Conservation (phyloP, 2,113 vertebrate genomes). For the Daphoenositta chrysoptera region DNA sequence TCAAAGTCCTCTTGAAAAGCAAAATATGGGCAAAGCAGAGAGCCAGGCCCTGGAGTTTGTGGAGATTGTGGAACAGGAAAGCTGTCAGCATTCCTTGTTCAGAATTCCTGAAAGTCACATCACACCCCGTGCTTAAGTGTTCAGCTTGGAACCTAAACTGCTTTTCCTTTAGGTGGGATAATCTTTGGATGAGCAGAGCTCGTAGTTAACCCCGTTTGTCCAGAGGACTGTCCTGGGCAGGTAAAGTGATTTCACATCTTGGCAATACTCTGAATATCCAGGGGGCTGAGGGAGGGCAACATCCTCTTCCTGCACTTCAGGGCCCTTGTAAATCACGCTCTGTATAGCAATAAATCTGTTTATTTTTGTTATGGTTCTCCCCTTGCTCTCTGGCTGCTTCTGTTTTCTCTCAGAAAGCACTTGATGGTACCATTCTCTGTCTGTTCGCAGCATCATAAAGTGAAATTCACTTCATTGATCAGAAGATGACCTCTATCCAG, state of each 20-base stretch:
- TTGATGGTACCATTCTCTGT: not conserved
- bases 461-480: conserved; percentile 28
- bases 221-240: not conserved
- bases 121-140: not conserved
- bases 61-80: not conserved
- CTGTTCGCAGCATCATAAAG: conserved; percentile 11
- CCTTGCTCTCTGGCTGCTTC: not conserved
- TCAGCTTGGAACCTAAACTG: not conserved
- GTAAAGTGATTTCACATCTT: not conserved
- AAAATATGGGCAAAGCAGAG: not conserved
- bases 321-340: not conserved
- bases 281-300: not conserved
- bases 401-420: not conserved
- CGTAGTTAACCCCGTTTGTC: not conserved
- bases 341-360: not conserved
- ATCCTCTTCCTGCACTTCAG: not conserved
- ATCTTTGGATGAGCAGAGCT: not conserved
- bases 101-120: not conserved
- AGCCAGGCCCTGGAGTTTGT: not conserved
- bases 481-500: conserved; percentile 3
- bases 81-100: not conserved
- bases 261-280: not conserved
- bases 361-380: not conserved
- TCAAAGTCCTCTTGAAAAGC: not conserved
- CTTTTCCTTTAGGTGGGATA: not conserved